A percentile compares a stretch with the other conserved stretches of the same genome.
Evolutionary conservation across 2,888 invertebrate genomes (phyloP).

Genomic region (Volucella bombylans): DNA sequence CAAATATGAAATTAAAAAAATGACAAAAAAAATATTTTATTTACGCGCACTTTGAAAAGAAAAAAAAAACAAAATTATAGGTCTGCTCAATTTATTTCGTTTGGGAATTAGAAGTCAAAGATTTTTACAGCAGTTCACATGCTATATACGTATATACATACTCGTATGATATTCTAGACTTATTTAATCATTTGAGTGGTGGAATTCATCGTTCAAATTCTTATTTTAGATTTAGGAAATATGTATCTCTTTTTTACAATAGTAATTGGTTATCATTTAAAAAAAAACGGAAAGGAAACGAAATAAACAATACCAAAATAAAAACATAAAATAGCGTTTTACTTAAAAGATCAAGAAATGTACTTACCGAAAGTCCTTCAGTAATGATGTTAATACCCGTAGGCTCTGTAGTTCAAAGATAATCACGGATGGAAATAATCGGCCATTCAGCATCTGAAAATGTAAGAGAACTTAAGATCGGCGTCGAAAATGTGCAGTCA

Average conservation of each 20-base stretch:
- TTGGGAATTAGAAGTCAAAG: background rate
- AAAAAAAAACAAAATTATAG: background rate
- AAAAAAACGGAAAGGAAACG: constrained; percentile 53
- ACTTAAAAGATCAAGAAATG: background rate
- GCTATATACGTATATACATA: background rate
- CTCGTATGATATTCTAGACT: constrained; percentile 20
- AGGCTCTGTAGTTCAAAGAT: too few species aligned
- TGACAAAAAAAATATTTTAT: too few species aligned
- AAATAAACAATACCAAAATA: constrained; percentile 38
- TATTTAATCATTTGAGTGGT: constrained; percentile 52
- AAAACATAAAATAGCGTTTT: constrained; percentile 19
- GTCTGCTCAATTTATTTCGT: background rate
- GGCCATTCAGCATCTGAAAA: too few species aligned
- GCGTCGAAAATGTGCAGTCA: too few species aligned
- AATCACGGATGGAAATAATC: too few species aligned
- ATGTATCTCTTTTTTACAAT: constrained; percentile 21
- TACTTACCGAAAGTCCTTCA: too few species aligned
- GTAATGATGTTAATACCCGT: too few species aligned
- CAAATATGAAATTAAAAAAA: too few species aligned
- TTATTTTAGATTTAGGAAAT: constrained; percentile 38
- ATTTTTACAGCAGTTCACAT: background rate
- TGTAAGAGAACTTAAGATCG: too few species aligned
- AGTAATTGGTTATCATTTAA: constrained; percentile 57
- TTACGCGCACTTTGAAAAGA: background rate
- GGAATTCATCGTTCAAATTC: constrained; percentile 51